phyloP scores from a whole-genome alignment of 1,140 invertebrate genomes.

The Coptotermes formosanus region DNA sequence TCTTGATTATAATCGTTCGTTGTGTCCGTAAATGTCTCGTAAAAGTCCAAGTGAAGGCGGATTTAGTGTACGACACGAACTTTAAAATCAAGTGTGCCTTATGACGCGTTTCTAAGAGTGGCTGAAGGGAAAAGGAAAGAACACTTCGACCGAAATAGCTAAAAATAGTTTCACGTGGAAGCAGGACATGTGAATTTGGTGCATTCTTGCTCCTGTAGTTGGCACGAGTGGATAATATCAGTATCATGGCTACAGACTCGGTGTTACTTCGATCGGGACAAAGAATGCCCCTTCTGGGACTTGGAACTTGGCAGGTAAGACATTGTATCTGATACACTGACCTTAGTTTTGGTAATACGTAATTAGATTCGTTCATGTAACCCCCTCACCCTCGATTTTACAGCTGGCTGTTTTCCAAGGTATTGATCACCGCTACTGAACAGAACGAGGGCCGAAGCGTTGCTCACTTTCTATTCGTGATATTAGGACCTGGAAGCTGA shows the following conservation, averaged over 20 bases:
- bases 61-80: background rate
- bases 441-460: background rate
- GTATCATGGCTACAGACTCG: background rate
- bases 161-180: conserved; percentile 12
- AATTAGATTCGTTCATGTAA: background rate
- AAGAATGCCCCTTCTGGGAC: conserved; percentile 19
- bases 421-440: background rate
- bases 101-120: background rate
- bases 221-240: background rate
- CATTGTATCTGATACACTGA: background rate
- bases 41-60: too few relatives aligned
- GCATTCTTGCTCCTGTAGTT: conserved; percentile 13
- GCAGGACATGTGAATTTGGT: background rate
- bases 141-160: background rate
- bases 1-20: too few relatives aligned
- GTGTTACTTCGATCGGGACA: background rate
- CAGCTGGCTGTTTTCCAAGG: background rate
- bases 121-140: background rate
- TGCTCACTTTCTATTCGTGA: too few relatives aligned
- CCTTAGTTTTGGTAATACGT: background rate
- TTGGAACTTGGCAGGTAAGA: conserved; percentile 24
- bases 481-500: too few relatives aligned
- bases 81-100: background rate
- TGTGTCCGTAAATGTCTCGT: too few relatives aligned
- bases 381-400: background rate